Base-by-base conservation (phyloP, 2,797 vertebrate genomes). In the Schizothorax lantsangensis region DNA sequence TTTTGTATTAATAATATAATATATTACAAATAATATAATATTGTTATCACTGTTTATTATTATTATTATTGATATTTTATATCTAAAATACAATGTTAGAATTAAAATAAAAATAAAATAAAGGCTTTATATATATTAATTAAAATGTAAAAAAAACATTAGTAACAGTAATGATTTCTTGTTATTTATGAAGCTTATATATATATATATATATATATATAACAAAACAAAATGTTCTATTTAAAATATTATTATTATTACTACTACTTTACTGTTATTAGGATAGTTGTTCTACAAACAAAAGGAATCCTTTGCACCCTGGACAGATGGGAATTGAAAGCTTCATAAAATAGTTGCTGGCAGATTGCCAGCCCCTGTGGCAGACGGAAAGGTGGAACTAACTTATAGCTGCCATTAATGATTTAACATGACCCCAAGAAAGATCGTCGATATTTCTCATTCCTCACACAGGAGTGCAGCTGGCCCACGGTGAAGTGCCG, bases 391-490 rank as follows among this genome's bases (percentile, higher is more conserved):
- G 77, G 77, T 79, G 21, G 2, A 36, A 59, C 75, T 59, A 68
- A 69, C 83, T 69, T 69, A 78, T 69, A 69, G 36, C 75, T 59
- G 52, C 77, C 36, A 40, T 69, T 79, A 59, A 79, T 40, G 52
- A 59, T 79, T 59, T 79, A 79, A 59, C 52, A 79, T 9, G 21
- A 59, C 52, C 77, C 54, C 26, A 43, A 82, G 66, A 77, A 47
- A 88, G 38, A 47, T 59, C 54, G 40, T 78, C 73, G 11, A 85
- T 82, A 88, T 10, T 45, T 62, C 79, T 82, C 40, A 33, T 75
- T 77, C 74, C 71, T 49, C 33, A 59, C 47, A 11, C 66, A 64
- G 52, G 40, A 43, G 54, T 75, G 68, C 49, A 79, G n/a, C 73
- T 52, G 47, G 40, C 43, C 74, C 11, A 21, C 5, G 19, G 10